Evolutionary conservation across 2,113 vertebrate species (phyloP), one percentile per base, ranked within the genome.

Genomic region (Ranitomeya variabilis): DNA sequence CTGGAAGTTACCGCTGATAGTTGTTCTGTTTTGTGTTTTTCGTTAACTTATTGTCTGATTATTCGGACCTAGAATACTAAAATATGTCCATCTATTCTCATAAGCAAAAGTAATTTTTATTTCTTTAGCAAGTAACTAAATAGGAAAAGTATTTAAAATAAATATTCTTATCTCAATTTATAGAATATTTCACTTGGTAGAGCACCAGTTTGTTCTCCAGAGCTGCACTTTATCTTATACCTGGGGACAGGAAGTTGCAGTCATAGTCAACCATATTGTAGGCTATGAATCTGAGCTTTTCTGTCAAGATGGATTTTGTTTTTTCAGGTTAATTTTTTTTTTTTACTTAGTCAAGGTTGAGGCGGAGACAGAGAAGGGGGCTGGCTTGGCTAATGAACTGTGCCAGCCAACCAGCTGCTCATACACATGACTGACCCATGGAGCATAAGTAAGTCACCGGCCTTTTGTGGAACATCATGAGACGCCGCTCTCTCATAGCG

Each of bases 1-100:
- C 87, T 83, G 64, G 6, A 67, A 78, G 21, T 83, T 57, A 62
- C 31, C 23, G 87, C 71, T 66, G 80, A 84, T 89, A 52, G 79
- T 64, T 62, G 80, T 60, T 83, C 66, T 84, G 80, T 26, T 76
- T 66, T 88, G 71, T 78, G 59, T 54, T 60, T 15, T 74, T 5
- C 16, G 26, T 9, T 86, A 37, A 73, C 3, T 73, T 74, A 71
- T 83, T 89, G 83, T 89, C 87, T 73, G 37, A n/a, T 60, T 82
- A 62, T 55, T 82, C 59, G n/a, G 64, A 51, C 15, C 12, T 45
- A 55, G n/a, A 69, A 23, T 69, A 51, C 51, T 67, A 55, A 86
- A 67, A 69, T 57, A 59, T 26, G 55, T 45, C 37, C 23, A 84
- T 54, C 62, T 37, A 81, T 81, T 81, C 79, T 31, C 57, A 81